Base-by-base conservation (phyloP, 2,113 vertebrate species). In the Paramisgurnus dabryanus region DNA sequence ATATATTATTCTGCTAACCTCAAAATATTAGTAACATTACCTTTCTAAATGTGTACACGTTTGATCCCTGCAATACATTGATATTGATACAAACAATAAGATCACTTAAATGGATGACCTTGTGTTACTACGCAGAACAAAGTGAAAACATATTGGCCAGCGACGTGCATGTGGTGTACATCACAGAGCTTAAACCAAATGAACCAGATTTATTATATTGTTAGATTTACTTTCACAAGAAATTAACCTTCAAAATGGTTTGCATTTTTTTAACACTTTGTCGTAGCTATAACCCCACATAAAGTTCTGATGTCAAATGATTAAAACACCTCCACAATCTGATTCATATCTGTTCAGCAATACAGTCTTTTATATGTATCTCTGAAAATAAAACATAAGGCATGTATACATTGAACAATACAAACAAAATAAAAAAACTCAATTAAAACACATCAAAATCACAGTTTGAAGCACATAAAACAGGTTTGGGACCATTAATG, bases 211-310 rank as follows among this genome's bases (percentile, higher is more conserved):
- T 53, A 53, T 53, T 72, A 57, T 18, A 27, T 41, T 41, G 40
- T 57, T 57, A 71, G n/a, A 34, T 57, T 57, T 40, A 39, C 34
- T 57, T 72, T 34, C 39, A 73, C 45, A 41, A 49, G 11, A 78
- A 53, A 78, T 60, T 63, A 57, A 70, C 49, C 41, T 66, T 78
- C 40, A 27, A 15, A 45, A 7, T 1, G 6, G 8, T 64, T 39
- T 34, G 34, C 22, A 22, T 22, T 3, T 61, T 60, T 57, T 17
- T 22, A 39, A 79, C 64, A 63, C 83, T 80, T 80, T 79, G 85
- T 90, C 92, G 91, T 91, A 92, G 92, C 91, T 93, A 93, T 93
- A 91, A 94, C 78, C 91, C 92, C 92, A 84, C 87, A 88, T 89
- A 53, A 76, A 81, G 72, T 72, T 68, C 18, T 63, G 78, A 76